A percentile compares a stretch with the other conserved stretches of the same genome.
Evolutionary conservation across 2,113 vertebrate species (phyloP).

Genomic region (Callopanchax toddi): DNA sequence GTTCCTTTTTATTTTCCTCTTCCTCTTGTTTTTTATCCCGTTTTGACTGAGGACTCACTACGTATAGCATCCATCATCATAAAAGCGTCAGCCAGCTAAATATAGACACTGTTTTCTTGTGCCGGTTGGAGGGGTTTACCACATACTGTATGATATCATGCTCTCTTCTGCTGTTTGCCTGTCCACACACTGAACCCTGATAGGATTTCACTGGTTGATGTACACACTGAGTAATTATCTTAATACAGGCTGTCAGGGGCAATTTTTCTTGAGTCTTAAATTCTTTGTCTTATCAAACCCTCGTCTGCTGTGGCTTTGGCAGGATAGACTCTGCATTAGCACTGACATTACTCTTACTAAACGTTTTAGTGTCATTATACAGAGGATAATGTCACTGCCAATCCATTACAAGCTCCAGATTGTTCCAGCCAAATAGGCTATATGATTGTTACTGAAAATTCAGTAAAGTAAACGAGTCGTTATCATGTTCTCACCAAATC

Average conservation of each 20-base stretch:
- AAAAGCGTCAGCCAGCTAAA: constrained; percentile 66
- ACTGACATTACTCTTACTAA: constrained; percentile 31
- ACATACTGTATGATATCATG: constrained; percentile 45
- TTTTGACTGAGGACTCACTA: constrained; percentile 71
- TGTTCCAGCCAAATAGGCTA: constrained; percentile 7
- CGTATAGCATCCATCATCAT: constrained; percentile 61
- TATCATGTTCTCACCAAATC: no score
- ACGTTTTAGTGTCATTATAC: constrained; percentile 22
- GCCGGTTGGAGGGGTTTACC: constrained; percentile 39
- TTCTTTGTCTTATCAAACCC: constrained; percentile 34
- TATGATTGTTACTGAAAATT: constrained; percentile 10
- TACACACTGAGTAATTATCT: constrained; percentile 45
- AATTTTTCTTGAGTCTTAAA: constrained; percentile 39
- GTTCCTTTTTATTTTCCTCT: constrained; percentile 62
- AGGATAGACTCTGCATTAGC: constrained; percentile 17
- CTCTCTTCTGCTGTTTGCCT: constrained; percentile 20
- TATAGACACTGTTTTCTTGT: constrained; percentile 64
- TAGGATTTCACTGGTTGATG: constrained; percentile 30
- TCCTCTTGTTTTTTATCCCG: constrained; percentile 33
- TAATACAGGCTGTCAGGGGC: constrained; percentile 54
- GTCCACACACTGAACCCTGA: constrained; percentile 56
- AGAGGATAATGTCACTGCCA: constrained; percentile 21
- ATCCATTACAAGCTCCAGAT: constrained; percentile 15
- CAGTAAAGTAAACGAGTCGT: no score
- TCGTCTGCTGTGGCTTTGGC: constrained; percentile 41